Percentiles rank a stretch among this genome's conserved stretches.
Evolutionary conservation across 1,140 invertebrate genomes (phyloP).

Genomic region (Helicoverpa armigera): DNA sequence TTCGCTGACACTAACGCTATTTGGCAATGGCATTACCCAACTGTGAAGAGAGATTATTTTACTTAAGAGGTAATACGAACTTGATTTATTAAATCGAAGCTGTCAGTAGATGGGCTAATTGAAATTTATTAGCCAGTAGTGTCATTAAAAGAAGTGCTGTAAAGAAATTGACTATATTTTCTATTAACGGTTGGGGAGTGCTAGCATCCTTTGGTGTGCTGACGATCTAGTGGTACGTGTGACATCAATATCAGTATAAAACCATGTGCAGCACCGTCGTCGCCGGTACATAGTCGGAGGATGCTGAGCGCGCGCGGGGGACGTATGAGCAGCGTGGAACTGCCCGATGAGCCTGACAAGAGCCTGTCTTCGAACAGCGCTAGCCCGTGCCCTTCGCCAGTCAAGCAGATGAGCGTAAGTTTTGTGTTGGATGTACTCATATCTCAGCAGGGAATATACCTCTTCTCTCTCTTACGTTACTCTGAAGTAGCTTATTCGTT

Average conservation of each 20-base stretch:
- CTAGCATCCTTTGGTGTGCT: neutral
- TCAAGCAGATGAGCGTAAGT: conserved; percentile 85
- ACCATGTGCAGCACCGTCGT: conserved; percentile 92
- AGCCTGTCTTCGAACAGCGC: conserved; percentile 96
- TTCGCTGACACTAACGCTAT: conserved; percentile 31
- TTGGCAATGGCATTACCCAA: conserved; percentile 21
- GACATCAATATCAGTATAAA: neutral
- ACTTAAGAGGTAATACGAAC: too few relatives aligned
- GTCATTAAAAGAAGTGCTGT: too few relatives aligned
- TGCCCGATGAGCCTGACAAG: conserved; percentile 96
- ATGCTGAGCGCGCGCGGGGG: conserved; percentile 93
- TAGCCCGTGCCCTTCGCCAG: conserved; percentile 96
- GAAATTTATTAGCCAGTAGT: neutral
- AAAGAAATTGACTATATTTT: too few relatives aligned
- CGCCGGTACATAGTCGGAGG: conserved; percentile 93
- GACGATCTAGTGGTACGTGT: neutral
- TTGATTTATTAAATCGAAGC: too few relatives aligned
- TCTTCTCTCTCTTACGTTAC: too few relatives aligned
- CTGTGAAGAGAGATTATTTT: conserved; percentile 8
- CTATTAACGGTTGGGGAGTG: neutral
- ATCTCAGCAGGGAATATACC: too few relatives aligned
- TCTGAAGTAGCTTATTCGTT: too few relatives aligned
- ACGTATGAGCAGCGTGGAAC: conserved; percentile 96
- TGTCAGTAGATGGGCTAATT: neutral
- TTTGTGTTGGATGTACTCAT: neutral